Percentiles rank a stretch among this genome's conserved stretches.
Conservation (phyloP, 1,140 invertebrate genomes). For the Berghia stephanieae region DNA sequence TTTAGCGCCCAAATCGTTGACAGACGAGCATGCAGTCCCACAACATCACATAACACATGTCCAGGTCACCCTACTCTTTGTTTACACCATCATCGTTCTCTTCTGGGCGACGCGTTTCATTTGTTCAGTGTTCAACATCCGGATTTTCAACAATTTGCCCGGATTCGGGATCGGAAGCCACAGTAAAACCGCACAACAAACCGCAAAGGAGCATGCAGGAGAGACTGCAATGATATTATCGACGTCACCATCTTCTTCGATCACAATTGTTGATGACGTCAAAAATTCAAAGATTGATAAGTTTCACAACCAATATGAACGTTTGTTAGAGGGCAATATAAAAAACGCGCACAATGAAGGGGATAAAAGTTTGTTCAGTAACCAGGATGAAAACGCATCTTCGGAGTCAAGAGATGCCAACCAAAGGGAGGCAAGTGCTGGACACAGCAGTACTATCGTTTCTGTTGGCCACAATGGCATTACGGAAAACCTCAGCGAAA, state of each 20-base stretch:
- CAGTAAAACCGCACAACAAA: not conserved
- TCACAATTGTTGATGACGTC: not conserved
- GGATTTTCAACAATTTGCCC: constrained; percentile 17
- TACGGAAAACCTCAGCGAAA: not conserved
- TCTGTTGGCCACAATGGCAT: not conserved
- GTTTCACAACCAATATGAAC: too few relatives aligned
- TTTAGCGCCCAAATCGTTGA: too few relatives aligned
- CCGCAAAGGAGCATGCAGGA: not conserved
- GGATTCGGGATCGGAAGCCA: not conserved
- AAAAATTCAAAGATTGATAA: too few relatives aligned
- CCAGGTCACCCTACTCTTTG: constrained; percentile 40
- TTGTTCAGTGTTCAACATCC: not conserved
- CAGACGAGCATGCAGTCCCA: constrained; percentile 39
- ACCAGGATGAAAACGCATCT: too few relatives aligned
- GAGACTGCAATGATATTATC: not conserved
- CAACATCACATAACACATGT: constrained; percentile 41
- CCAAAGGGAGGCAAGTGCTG: too few relatives aligned
- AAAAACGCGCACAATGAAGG: too few relatives aligned
- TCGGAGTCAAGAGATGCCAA: too few relatives aligned
- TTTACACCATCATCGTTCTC: constrained; percentile 12
- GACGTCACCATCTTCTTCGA: not conserved
- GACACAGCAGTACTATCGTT: not conserved
- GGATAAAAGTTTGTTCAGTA: too few relatives aligned
- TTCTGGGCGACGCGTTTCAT: constrained; percentile 26
- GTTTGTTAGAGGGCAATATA: too few relatives aligned